Percentiles rank a stretch among this genome's conserved stretches.
Evolutionary conservation across 2,113 vertebrate species (phyloP).

Genomic region (Synchiropus splendidus): DNA sequence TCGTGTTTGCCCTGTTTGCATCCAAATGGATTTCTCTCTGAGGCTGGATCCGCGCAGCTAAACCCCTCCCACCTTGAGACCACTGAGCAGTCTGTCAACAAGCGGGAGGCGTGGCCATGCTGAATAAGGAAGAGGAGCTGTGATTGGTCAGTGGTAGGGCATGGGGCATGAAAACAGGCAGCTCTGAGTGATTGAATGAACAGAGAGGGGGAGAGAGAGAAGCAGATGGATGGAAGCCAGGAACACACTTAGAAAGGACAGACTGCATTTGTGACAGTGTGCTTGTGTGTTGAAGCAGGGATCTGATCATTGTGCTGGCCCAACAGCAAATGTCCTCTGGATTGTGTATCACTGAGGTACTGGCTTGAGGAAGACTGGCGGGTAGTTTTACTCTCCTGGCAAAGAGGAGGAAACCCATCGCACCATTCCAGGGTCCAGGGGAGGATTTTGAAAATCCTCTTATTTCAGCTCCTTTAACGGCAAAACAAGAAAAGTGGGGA

Average conservation of each 20-base stretch:
- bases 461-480: background rate
- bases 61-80: conserved; percentile 24
- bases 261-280: conserved; percentile 15
- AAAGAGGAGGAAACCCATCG: conserved; percentile 17
- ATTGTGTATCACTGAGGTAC: conserved; percentile 14
- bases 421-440: background rate
- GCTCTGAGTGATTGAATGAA: conserved; percentile 34
- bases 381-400: conserved; percentile 10
- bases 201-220: conserved; percentile 14
- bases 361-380: background rate
- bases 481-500: conserved; percentile 1
- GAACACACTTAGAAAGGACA: conserved; percentile 23
- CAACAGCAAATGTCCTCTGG: conserved; percentile 11
- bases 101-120: conserved; percentile 15
- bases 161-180: conserved; percentile 10
- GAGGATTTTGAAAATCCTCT: conserved; percentile 4
- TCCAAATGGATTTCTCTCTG: background rate
- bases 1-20: too few species aligned
- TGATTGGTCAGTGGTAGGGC: conserved; percentile 36
- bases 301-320: conserved; percentile 1
- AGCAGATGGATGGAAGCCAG: conserved; percentile 42
- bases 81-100: background rate
- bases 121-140: conserved; percentile 48
- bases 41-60: conserved; percentile 25
- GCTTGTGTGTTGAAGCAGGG: conserved; percentile 2